Evolutionary conservation across 1,140 invertebrate species (phyloP), one percentile per base, ranked within the genome.

Genomic region (Sweltsa coloradensis): DNA sequence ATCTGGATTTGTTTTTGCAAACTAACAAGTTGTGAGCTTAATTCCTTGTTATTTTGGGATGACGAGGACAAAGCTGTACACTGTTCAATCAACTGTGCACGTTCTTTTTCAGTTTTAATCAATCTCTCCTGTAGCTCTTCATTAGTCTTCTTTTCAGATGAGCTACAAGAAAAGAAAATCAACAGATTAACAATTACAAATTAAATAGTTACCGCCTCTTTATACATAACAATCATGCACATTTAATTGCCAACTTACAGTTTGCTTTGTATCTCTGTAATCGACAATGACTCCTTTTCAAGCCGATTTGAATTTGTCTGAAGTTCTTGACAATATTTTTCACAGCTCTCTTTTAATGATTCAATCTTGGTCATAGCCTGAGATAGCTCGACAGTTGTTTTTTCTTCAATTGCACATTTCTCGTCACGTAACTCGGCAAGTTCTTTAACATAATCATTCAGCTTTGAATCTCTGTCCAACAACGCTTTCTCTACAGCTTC

Each of bases 401-500:
- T n/a, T n/a, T n/a, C n/a, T n/a, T n/a, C n/a, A n/a, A n/a, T n/a
- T n/a, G n/a, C n/a, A n/a, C n/a, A n/a, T n/a, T n/a, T n/a, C n/a
- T n/a, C n/a, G 13, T 39, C 24, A 41, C 24, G 21, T 40, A 39
- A 26, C 27, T 47, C 34, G 5, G 34, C 27, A 13, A 41, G 34
- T 18, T 50, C 34, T 34, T 26, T 23, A 3, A 25, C n/a, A 9
- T 31, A 31, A 31, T 31, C n/a, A 7, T 24, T 41, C 6, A 41
- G 11, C 13, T 41, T 41, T 2, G 41, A 34, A 34, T 42, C 37
- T 18, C 18, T 49, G 37, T 45, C 57, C 39, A 63, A 60, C 4
- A 54, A 55, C 47, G 53, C 59, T 42, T 66, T 68, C 50, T 64
- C 64, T 0, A 60, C 52, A 41, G 63, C 63, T 52, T 64, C 62